Evolutionary conservation across 2,888 invertebrate species (phyloP), one percentile per base, ranked within the genome.

Genomic region (Subacronicta megacephala): DNA sequence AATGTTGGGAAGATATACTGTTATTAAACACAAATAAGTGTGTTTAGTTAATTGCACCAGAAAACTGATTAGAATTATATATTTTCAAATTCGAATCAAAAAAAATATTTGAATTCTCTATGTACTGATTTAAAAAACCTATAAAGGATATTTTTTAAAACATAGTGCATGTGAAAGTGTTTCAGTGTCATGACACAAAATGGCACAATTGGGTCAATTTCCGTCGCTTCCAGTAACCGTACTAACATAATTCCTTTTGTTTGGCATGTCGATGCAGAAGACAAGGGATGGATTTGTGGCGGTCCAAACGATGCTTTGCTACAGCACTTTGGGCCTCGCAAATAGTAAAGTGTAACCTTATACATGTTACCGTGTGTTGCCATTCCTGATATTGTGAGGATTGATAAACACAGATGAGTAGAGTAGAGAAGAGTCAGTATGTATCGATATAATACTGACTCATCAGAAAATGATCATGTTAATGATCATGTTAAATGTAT

Each of bases 261-360:
- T 76, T 77, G 72, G 73, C 72, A 75, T 65, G 75, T 78, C 76
- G 64, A 77, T 84, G 82, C 72, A 75, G 70, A 74, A 79, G 85
- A 85, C 88, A 83, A 76, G 79, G 76, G 75, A 72, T 73, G 75
- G 83, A 89, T 89, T 89, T 88, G 86, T 84, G 81, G 81, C 73
- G 68, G 72, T 77, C 63, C 64, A 72, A 79, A 72, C 68, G 74
- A 23, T 13, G 75, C 64, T 56, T 36, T 49, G 51, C 42, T 33
- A 58, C 58, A 37, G 26, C 33, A 26, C 41, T 63, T 18, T 29
- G 57, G 33, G 17, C 77, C 66, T 77, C 44, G 61, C 56, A 66
- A 76, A 76, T 78, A 75, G 75, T 77, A 31, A 75, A 56, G 26
- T 38, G 10, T 56, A 62, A 42, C 20, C 44, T 12, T 46, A 56